Evolutionary conservation across 2,888 invertebrate genomes (phyloP), one percentile per base, ranked within the genome.

Genomic region (Miltochrista miniata): DNA sequence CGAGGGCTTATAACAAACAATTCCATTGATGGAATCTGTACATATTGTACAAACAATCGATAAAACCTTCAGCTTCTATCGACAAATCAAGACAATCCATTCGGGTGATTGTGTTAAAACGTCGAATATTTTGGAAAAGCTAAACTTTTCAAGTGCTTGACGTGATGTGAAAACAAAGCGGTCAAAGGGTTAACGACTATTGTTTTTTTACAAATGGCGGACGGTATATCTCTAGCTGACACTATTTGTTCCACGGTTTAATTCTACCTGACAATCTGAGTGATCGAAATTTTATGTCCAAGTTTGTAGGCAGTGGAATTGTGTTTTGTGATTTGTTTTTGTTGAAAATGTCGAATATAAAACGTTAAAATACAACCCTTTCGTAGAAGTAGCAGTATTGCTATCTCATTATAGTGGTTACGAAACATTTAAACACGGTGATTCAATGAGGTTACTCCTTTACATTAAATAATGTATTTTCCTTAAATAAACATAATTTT

Each of bases 61-160:
- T n/a, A 15, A 46, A 40, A 30, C 30, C n/a, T 12, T 49, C 50
- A 55, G 44, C 51, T 64, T 68, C 64, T 65, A 68, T 64, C 42
- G 60, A 74, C 72, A 74, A 74, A 73, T 73, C 72, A 65, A 64
- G 54, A 56, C 65, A 60, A 54, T 56, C 64, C 61, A 66, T 59
- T 60, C 54, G 36, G 40, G 56, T 64, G 66, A 62, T 64, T 59
- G 51, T 42, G 70, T 74, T 74, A 74, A 72, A 72, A 69, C 65
- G 61, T 60, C 59, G 61, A 74, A 70, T 74, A 74, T 76, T 76
- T 71, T 74, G 68, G 68, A 68, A 69, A 68, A 62, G 71, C 74
- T 74, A 62, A 76, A 74, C 75, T 74, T 74, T 74, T 68, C 64
- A 73, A 75, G 72, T 60, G 69, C 24, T 51, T 63, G 54, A 77